These are phyloP conservation scores for Dasyprocta punctata DNA, from an alignment of 2,113 vertebrate species.

Conservation along the genomic window DNA sequence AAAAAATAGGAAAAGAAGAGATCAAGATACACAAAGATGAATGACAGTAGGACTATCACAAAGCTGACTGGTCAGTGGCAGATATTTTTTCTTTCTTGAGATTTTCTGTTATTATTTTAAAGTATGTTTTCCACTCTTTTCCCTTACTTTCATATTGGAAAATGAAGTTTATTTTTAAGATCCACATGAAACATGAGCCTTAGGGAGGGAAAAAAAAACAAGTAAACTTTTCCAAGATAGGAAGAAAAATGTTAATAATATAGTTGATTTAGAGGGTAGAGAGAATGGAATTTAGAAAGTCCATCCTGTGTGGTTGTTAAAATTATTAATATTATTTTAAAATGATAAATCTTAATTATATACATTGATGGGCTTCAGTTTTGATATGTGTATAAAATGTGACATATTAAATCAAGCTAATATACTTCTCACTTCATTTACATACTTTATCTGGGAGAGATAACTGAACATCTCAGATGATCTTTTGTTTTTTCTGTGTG, in stretches of 20 bases:
- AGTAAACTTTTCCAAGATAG: neutral
- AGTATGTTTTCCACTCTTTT: neutral
- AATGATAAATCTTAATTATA: neutral
- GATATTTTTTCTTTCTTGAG: neutral
- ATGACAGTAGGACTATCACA: neutral
- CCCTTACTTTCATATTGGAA: neutral
- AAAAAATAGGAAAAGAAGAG: neutral
- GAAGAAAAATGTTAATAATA: neutral
- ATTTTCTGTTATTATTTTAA: neutral
- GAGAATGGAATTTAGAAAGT: neutral
- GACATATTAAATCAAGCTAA: neutral
- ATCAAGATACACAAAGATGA: neutral
- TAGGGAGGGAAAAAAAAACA: neutral
- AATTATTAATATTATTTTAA: neutral
- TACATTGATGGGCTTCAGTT: neutral
- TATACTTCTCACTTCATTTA: neutral
- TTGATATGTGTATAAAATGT: neutral
- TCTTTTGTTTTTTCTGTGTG: no score
- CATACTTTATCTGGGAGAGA: neutral
- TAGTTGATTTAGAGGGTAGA: neutral
- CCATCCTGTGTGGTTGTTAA: neutral
- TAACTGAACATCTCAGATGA: neutral
- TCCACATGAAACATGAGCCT: neutral
- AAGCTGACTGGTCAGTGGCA: neutral
- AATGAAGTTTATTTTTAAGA: neutral